phyloP scores from a whole-genome alignment of 2,113 vertebrate genomes.

The Macrotus californicus region DNA sequence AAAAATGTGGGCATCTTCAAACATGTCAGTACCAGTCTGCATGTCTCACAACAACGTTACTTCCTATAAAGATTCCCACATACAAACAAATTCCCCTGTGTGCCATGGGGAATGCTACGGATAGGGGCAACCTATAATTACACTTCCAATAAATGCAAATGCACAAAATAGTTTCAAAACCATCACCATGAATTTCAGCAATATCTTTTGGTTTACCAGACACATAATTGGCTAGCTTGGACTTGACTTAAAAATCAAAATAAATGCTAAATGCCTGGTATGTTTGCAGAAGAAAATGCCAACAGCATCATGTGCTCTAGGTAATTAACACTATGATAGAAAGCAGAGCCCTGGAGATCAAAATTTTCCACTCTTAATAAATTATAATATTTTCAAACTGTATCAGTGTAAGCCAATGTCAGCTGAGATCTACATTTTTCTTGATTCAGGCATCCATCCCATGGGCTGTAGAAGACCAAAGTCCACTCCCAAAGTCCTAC shows the following conservation, averaged over 20 bases:
- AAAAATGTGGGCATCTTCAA: slow-evolving; percentile 33
- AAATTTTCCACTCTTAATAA: slow-evolving; percentile 21
- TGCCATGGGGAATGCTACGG: background rate
- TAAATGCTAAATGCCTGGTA: slow-evolving; percentile 32
- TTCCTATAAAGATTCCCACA: slow-evolving; percentile 1
- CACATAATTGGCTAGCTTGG: slow-evolving; percentile 24
- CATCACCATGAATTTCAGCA: slow-evolving; percentile 20
- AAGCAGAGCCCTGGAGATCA: background rate
- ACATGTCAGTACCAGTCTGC: background rate
- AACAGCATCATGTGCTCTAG: background rate
- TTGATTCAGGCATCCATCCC: background rate
- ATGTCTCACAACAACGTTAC: background rate
- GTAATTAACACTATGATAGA: background rate
- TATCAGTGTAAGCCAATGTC: background rate
- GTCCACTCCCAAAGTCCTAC: background rate
- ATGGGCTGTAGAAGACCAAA: background rate
- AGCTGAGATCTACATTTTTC: background rate
- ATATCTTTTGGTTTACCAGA: slow-evolving; percentile 47
- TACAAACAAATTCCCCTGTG: background rate
- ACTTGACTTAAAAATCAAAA: slow-evolving; percentile 58
- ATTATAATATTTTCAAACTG: background rate
- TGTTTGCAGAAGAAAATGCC: slow-evolving; percentile 30
- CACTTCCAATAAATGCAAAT: slow-evolving; percentile 45
- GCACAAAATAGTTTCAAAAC: slow-evolving; percentile 48
- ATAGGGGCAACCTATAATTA: slow-evolving; percentile 48